phyloP scores from a whole-genome alignment of 2,888 invertebrate species.

The Doris montereyensis region DNA sequence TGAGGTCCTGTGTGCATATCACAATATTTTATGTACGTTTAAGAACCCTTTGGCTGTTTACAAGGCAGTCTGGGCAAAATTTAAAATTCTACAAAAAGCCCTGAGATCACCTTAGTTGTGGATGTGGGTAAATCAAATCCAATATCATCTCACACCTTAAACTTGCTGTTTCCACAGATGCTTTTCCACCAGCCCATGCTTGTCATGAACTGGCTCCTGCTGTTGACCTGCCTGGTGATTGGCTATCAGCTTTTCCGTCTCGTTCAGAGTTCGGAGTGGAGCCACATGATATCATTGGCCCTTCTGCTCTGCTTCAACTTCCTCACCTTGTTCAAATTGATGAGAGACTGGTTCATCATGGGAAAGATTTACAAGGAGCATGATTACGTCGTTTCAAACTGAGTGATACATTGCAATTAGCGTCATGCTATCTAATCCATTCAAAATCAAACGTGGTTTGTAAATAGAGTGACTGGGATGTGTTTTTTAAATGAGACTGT shows the following conservation, averaged over 20 bases:
- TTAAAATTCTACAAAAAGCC: too few species aligned
- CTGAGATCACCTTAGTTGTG: too few species aligned
- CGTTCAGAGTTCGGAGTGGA: conserved; percentile 89
- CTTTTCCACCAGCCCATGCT: conserved; percentile 90
- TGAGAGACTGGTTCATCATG: conserved; percentile 88
- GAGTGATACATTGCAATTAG: too few species aligned
- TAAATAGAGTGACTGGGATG: neutral
- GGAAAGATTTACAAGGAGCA: conserved; percentile 69
- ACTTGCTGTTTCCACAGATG: conserved; percentile 77
- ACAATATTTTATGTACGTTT: too few species aligned
- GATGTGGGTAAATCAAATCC: too few species aligned
- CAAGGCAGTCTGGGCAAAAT: too few species aligned
- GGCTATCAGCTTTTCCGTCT: conserved; percentile 85
- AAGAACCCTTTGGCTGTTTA: too few species aligned
- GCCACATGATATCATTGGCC: conserved; percentile 88
- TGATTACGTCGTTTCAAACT: conserved; percentile 40
- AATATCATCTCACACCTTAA: neutral
- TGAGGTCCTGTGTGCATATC: too few species aligned
- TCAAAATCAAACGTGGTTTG: too few species aligned
- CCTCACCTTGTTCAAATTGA: conserved; percentile 90
- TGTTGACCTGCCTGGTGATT: conserved; percentile 77
- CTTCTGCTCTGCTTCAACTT: conserved; percentile 92
- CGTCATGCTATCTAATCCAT: too few species aligned
- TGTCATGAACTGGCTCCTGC: conserved; percentile 82
- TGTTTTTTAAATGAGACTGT: neutral